phyloP scores from a whole-genome alignment of 2,113 vertebrate species.

The Hyperoodon ampullatus region DNA sequence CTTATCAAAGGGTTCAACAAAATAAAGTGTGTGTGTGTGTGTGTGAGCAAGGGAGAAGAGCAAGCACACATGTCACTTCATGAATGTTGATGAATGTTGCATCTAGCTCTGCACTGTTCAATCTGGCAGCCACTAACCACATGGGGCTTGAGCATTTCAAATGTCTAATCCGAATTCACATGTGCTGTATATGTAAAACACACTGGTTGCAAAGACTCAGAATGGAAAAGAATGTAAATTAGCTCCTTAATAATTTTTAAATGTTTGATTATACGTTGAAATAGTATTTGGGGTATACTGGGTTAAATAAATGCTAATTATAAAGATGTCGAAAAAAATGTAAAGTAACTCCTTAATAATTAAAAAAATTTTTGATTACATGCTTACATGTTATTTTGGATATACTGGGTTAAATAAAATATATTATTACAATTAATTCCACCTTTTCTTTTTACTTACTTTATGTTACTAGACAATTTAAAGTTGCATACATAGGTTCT shows the following conservation, averaged over 20 bases:
- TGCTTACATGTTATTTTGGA: not conserved
- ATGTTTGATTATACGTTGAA: conserved; percentile 9
- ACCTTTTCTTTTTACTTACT: not conserved
- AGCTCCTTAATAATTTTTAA: not conserved
- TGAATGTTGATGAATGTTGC: not conserved
- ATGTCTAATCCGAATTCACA: not conserved
- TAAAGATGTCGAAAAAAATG: not conserved
- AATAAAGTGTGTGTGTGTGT: not conserved
- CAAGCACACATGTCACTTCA: not conserved
- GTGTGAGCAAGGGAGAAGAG: not conserved
- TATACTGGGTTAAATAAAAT: not conserved
- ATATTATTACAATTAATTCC: conserved; percentile 23
- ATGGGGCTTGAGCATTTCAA: not conserved
- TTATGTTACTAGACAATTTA: not conserved
- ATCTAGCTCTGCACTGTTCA: not conserved
- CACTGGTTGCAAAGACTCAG: not conserved
- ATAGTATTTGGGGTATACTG: not conserved
- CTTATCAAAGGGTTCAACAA: not conserved
- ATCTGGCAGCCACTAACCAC: not conserved
- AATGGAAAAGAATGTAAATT: not conserved
- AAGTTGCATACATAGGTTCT: not conserved
- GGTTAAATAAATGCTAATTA: not conserved
- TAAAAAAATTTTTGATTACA: not conserved
- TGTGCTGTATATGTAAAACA: not conserved
- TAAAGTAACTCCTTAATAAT: not conserved